Percentiles rank a stretch among this genome's conserved stretches.
These are phyloP conservation scores for Forbesichthys papilliferus DNA, from an alignment of 2,113 vertebrate species.

Conservation along the genomic window DNA sequence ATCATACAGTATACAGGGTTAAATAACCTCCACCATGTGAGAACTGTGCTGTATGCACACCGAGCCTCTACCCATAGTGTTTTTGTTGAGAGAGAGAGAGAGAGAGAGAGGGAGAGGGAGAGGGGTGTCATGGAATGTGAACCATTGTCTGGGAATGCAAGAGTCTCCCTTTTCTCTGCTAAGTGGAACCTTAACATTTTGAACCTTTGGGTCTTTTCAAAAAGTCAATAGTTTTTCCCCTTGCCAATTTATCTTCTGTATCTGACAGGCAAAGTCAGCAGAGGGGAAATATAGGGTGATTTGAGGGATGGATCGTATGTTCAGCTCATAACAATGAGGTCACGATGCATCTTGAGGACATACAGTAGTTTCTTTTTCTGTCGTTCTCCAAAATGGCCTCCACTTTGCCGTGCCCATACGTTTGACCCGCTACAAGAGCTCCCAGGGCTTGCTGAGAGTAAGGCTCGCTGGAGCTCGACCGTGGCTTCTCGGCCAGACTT, in stretches of 20 bases:
- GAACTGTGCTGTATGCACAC: too few relatives aligned
- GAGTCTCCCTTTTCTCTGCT: conserved; percentile 65
- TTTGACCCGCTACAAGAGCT: conserved; percentile 20
- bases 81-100: not conserved
- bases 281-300: conserved; percentile 9
- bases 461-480: too few relatives aligned
- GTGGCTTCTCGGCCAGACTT: too few relatives aligned
- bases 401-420: not conserved
- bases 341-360: conserved; percentile 25
- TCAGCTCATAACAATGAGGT: conserved; percentile 20
- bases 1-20: not conserved
- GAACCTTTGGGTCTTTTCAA: conserved; percentile 50
- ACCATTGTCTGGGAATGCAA: conserved; percentile 80
- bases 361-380: conserved; percentile 3
- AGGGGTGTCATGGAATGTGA: conserved; percentile 72
- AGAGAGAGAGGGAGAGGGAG: conserved; percentile 56
- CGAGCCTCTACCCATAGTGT: too few relatives aligned
- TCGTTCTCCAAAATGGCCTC: conserved; percentile 20
- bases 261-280: conserved; percentile 43
- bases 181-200: conserved; percentile 68
- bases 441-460: too few relatives aligned
- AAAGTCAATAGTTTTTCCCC: conserved; percentile 30
- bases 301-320: not conserved
- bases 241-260: conserved; percentile 8
- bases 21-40: too few relatives aligned